Evolutionary conservation across 2,888 invertebrate genomes (phyloP).

Genomic region (Anagyrus pseudococci): DNA sequence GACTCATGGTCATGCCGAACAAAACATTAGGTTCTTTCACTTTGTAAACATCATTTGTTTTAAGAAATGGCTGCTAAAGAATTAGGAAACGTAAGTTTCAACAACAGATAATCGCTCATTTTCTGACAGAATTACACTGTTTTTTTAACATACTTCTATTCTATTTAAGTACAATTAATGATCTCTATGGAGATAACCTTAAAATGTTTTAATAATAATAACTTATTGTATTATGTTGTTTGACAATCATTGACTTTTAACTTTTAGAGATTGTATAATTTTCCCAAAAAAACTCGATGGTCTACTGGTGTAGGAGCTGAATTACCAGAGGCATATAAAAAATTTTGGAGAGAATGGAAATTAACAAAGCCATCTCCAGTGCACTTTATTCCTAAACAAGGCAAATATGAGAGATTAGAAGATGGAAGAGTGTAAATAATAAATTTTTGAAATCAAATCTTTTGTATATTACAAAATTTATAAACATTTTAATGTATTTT

Average conservation of each 20-base stretch:
- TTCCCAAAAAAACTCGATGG: conserved; percentile 44
- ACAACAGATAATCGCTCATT: too few species aligned
- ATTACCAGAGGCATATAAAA: conserved; percentile 82
- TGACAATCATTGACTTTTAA: too few species aligned
- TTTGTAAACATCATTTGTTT: too few species aligned
- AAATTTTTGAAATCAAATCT: not conserved
- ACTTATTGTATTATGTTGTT: not conserved
- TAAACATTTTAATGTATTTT: conserved; percentile 36
- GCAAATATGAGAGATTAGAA: conserved; percentile 73
- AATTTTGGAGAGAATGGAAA: conserved; percentile 88
- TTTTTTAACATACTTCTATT: too few species aligned
- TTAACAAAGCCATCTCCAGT: conserved; percentile 68
- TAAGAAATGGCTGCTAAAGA: too few species aligned
- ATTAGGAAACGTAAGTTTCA: too few species aligned
- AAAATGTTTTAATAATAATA: not conserved
- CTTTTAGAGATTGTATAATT: conserved; percentile 41
- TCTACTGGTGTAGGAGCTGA: conserved; percentile 69
- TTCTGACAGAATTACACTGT: too few species aligned
- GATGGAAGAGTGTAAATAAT: conserved; percentile 29
- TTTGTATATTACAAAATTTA: not conserved
- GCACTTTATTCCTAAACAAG: conserved; percentile 76
- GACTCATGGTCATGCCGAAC: too few species aligned
- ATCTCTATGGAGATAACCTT: not conserved
- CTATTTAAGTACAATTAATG: not conserved
- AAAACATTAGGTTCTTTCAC: too few species aligned